Conservation (phyloP, 37 sponge, comb jelly and placozoan species). For the Haliclona indistincta region DNA sequence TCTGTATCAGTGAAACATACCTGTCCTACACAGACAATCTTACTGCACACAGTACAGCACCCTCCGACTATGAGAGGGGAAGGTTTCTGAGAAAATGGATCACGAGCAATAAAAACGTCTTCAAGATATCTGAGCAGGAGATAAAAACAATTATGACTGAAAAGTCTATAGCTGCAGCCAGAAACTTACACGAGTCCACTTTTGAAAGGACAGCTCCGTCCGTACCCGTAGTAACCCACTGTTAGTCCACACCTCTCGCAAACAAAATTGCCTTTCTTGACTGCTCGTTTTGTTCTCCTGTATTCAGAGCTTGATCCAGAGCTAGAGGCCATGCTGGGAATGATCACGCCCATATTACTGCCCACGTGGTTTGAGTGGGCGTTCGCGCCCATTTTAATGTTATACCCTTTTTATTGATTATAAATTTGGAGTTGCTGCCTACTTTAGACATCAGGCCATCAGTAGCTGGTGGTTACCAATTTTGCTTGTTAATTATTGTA, state of each 20-base stretch:
- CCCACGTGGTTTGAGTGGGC: no score
- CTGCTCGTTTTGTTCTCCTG: no score
- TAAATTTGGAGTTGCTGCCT: no score
- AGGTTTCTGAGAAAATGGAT: constrained; percentile 62
- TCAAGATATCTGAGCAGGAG: constrained; percentile 52
- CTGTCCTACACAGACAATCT: constrained; percentile 55
- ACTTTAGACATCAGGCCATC: no score
- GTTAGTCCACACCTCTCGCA: constrained; percentile 53
- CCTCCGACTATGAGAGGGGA: constrained; percentile 69
- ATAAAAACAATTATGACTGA: not conserved
- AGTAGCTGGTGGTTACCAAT: no score
- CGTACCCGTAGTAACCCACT: constrained; percentile 51
- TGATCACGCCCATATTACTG: no score
- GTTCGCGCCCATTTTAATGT: no score
- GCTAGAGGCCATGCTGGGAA: no score
- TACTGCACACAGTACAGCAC: constrained; percentile 55
- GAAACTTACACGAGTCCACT: constrained; percentile 59
- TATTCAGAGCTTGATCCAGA: no score
- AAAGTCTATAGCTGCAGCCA: not conserved
- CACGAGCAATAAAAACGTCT: constrained; percentile 60
- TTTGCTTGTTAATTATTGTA: no score
- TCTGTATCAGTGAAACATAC: constrained; percentile 1
- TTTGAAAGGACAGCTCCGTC: constrained; percentile 43
- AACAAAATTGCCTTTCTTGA: constrained; percentile 55
- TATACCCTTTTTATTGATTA: no score